Evolutionary conservation across 2,888 invertebrate genomes (phyloP), one percentile per base, ranked within the genome.

Genomic region (Bugulina stolonifera): DNA sequence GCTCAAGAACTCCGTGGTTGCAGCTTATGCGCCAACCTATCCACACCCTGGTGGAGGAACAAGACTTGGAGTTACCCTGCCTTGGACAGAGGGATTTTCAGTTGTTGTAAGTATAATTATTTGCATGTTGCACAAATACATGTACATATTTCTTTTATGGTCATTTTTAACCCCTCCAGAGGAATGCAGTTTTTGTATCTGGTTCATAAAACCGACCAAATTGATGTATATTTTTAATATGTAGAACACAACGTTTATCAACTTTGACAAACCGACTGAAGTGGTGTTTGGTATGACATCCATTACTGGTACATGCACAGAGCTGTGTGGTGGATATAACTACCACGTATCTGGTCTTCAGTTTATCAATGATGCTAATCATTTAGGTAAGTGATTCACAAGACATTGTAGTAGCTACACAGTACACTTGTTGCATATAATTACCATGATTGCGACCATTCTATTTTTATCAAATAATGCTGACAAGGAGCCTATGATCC

Each of bases 241-340:
- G 23, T n/a, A 64, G 64, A 64, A 64, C 27, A 34, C 34, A 5
- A 32, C 10, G 5, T 64, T 64, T 32, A 64, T 64, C 64, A 64
- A 64, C 34, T 64, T 32, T 64, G 64, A 64, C 64, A 10, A 22
- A 5, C 3, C 76, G 35, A 18, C 14, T 1, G 35, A 54, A 3
- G 43, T 72, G 3, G 76, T 76, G 2, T 71, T 80, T 1, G 72
- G 72, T 0, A 75, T 73, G 34, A 76, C 79, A 0, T 69, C 73
- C 2, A 78, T 80, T 34, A 73, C 76, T n/a, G 81, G 81, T 1
- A 77, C 77, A 3, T 81, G 80, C 69, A 10, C 27, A 0, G 25
- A 71, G 0, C 64, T 64, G 5, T 64, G 64, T 32, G 64, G 64
- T 23, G 64, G 29, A 5, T 64, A 27, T 10, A 64, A 64, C 32